Base-by-base conservation (phyloP, 2,797 vertebrate genomes). In the Pangasius krempfi region DNA sequence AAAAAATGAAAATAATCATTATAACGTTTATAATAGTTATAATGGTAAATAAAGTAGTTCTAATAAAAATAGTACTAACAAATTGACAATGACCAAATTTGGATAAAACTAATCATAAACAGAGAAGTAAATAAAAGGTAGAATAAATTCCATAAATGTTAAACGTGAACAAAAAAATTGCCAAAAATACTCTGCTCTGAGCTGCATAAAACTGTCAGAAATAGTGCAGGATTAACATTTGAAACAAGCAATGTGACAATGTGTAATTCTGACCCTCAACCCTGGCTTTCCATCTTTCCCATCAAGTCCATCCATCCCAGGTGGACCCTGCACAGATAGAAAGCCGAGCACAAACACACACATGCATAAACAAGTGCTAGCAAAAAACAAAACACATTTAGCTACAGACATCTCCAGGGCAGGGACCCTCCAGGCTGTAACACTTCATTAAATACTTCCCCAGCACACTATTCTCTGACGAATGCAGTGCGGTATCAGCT, bases 211-310 rank as follows among this genome's bases (percentile, higher is more conserved):
- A 83, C 22, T 30, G 2, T 18, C 1, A 22, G 4, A 80, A 22
- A 20, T 1, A 22, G 54, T 22, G 10, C 1, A 37, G 25, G 6
- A 56, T 58, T 5, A 40, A 81, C 5, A 60, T 64, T 16, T 47
- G 30, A 18, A 83, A 64, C 12, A 64, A 64, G 6, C 13, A 18
- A 62, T 2, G 40, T 27, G 60, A 27, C 30, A 40, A 58, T 27
- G 25, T 70, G 22, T 44, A 10, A 86, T 58, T 89, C 96, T 96
- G 93, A 98, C 98, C 96, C 97, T 93, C 78, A 95, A 68, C 12
- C 98, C 98, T 1, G 97, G 96, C 90, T 99, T 99, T 52, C 98
- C 98, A 0, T 97, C 97, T 94, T 99, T 99, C 88, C 98, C 98
- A 0, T 99, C 98, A 66, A 98, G 90, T 83, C 98, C 98, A 16